phyloP scores from a whole-genome alignment of 2,888 invertebrate species.

The Macaria liturata region DNA sequence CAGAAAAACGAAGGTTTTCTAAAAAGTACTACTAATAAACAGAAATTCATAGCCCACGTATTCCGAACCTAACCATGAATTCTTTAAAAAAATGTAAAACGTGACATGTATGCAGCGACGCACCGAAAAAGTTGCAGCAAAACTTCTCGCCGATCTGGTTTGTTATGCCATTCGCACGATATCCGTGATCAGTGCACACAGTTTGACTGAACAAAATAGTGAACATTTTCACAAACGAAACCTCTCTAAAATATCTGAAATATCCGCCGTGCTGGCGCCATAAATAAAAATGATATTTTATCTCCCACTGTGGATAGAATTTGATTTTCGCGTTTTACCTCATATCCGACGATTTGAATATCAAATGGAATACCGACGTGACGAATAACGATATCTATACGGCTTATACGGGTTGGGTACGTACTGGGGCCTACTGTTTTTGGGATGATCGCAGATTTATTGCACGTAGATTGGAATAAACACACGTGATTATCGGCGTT shows the following conservation, averaged over 20 bases:
- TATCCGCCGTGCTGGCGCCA: constrained; percentile 18
- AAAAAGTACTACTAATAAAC: too few species aligned
- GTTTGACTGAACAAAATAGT: constrained; percentile 5
- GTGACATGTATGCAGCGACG: not conserved
- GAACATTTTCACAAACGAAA: constrained; percentile 6
- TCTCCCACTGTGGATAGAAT: constrained; percentile 28
- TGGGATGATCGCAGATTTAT: not conserved
- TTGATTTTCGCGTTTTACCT: constrained; percentile 32
- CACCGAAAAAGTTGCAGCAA: not conserved
- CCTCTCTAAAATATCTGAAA: constrained; percentile 5
- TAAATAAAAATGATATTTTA: constrained; percentile 29
- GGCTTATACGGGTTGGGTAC: constrained; percentile 12
- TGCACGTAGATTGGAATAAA: not conserved
- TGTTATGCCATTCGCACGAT: not conserved
- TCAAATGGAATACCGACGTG: constrained; percentile 43
- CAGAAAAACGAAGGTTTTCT: too few species aligned
- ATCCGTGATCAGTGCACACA: constrained; percentile 1
- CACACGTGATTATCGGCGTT: too few species aligned
- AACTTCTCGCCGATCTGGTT: constrained; percentile 2
- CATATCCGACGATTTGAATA: constrained; percentile 41
- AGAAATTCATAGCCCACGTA: too few species aligned
- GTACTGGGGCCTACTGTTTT: constrained; percentile 4
- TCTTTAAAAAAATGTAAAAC: too few species aligned
- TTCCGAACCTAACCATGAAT: too few species aligned
- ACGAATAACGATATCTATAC: constrained; percentile 26